Percentiles rank a stretch among this genome's conserved stretches.
phyloP scores from a whole-genome alignment of 2,888 invertebrate genomes.

The Carcina quercana region DNA sequence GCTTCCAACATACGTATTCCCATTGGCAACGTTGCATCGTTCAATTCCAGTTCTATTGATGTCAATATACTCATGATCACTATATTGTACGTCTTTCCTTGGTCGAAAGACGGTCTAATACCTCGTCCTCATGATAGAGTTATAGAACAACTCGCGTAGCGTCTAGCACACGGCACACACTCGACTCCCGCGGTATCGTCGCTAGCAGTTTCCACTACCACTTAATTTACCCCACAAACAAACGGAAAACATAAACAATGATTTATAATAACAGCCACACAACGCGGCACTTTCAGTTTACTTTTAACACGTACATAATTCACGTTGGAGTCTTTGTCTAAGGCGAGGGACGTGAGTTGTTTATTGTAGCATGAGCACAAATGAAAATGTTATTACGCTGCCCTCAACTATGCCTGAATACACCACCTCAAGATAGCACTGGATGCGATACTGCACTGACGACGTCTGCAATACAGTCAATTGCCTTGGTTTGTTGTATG shows the following conservation, averaged over 20 bases:
- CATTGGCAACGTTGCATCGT: too few species aligned
- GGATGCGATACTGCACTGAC: slow-evolving; percentile 5
- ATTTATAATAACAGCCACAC: slow-evolving; percentile 73
- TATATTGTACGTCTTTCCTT: too few species aligned
- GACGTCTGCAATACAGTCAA: too few species aligned
- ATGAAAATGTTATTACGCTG: slow-evolving; percentile 72
- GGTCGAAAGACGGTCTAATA: too few species aligned
- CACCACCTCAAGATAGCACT: slow-evolving; percentile 29
- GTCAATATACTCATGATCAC: too few species aligned
- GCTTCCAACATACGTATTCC: too few species aligned
- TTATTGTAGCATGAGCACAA: slow-evolving; percentile 71
- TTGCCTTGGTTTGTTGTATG: too few species aligned
- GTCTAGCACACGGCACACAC: slow-evolving; percentile 37
- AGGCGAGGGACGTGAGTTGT: slow-evolving; percentile 72
- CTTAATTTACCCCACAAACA: slow-evolving; percentile 66
- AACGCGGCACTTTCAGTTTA: slow-evolving; percentile 73
- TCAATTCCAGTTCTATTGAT: too few species aligned
- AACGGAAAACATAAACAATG: slow-evolving; percentile 76
- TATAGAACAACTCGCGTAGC: too few species aligned
- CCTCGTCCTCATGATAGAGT: too few species aligned
- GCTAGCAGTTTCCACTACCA: slow-evolving; percentile 61
- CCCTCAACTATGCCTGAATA: slow-evolving; percentile 43
- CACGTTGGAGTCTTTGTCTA: slow-evolving; percentile 72
- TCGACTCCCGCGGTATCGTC: slow-evolving; percentile 47
- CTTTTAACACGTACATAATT: slow-evolving; percentile 75